phyloP scores from a whole-genome alignment of 2,113 vertebrate genomes.

The Oncorhynchus clarkii region DNA sequence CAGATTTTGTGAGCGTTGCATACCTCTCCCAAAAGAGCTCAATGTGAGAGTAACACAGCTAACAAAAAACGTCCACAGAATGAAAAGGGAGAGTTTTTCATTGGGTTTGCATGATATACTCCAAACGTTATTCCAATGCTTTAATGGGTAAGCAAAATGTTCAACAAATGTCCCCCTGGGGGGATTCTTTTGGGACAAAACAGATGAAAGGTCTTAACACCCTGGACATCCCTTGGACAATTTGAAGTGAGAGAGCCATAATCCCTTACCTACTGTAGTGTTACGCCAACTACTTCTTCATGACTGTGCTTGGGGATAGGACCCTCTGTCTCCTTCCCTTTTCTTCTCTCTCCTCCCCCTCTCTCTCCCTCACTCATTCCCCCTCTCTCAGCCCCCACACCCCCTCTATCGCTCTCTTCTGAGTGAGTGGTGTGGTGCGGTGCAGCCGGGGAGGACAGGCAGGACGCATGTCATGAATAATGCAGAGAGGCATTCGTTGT shows the following conservation, averaged over 20 bases:
- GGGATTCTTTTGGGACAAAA: too few species aligned
- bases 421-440: not conserved
- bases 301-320: not conserved
- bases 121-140: too few species aligned
- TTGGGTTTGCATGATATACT: not conserved
- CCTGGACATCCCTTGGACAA: too few species aligned
- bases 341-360: not conserved
- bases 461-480: conserved; percentile 32
- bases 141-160: too few species aligned
- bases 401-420: not conserved
- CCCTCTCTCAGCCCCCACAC: not conserved
- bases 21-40: not conserved
- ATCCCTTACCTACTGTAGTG: too few species aligned
- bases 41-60: not conserved
- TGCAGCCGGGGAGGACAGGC: not conserved
- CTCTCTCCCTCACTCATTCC: too few species aligned
- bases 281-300: too few species aligned
- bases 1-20: not conserved
- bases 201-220: too few species aligned
- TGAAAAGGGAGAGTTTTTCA: not conserved
- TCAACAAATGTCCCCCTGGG: too few species aligned
- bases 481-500: conserved; percentile 24
- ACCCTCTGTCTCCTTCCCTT: not conserved
- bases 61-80: not conserved
- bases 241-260: too few species aligned